Evolutionary conservation across 2,888 invertebrate species (phyloP).

Genomic region (Eristalis intricaria): DNA sequence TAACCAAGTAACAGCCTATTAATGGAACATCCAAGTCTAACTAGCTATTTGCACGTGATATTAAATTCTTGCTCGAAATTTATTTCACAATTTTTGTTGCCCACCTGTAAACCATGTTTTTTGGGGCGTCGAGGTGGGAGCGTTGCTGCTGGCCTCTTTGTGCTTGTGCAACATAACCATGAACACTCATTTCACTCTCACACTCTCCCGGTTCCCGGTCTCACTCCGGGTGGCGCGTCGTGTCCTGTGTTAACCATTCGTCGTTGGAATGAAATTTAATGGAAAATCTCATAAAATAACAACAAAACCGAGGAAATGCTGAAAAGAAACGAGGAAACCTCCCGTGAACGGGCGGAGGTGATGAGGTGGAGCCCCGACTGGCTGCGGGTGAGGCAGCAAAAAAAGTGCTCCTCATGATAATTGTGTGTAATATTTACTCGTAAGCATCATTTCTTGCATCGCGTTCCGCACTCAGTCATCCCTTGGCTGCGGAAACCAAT

Average conservation of each 20-base stretch:
- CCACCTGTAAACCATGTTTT: conserved; percentile 29
- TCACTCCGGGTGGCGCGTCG: neutral
- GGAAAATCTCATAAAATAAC: conserved; percentile 72
- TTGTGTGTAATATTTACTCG: conserved; percentile 72
- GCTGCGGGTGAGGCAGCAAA: neutral
- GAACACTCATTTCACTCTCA: conserved; percentile 30
- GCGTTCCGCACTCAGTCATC: conserved; percentile 33
- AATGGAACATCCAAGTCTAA: conserved; percentile 26
- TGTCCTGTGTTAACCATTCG: conserved; percentile 6
- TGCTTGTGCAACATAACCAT: conserved; percentile 38
- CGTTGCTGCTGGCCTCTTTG: neutral
- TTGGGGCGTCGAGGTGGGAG: neutral
- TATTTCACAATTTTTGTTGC: conserved; percentile 31
- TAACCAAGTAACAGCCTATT: conserved; percentile 30
- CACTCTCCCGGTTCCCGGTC: neutral
- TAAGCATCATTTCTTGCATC: conserved; percentile 59
- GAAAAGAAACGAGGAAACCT: conserved; percentile 24
- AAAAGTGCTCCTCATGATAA: conserved; percentile 72
- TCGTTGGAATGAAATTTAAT: conserved; percentile 73
- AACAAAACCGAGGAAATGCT: conserved; percentile 5
- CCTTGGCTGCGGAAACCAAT: conserved; percentile 48
- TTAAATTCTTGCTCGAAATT: conserved; percentile 37
- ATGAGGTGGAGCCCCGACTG: conserved; percentile 8
- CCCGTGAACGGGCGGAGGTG: neutral
- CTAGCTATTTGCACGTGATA: conserved; percentile 40